Percentiles rank a stretch among this genome's conserved stretches.
Evolutionary conservation across 2,888 invertebrate species (phyloP).

Genomic region (Cataglyphis albicans): DNA sequence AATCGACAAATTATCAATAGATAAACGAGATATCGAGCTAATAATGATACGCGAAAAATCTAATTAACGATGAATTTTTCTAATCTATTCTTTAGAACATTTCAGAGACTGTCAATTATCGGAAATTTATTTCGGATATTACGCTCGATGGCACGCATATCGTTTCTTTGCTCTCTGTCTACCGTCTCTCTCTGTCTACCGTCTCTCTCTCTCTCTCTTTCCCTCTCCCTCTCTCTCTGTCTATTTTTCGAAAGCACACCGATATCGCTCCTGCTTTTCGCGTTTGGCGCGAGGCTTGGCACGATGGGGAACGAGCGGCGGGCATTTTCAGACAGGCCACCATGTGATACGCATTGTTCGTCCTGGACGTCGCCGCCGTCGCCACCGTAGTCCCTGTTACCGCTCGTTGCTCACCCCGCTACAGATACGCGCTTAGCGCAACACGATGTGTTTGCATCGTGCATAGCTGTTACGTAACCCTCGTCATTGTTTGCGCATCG

Average conservation of each 20-base stretch:
- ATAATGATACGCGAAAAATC: neutral
- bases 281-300: conserved; percentile 65
- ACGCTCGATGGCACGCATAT: conserved; percentile 41
- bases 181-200: conserved; percentile 6
- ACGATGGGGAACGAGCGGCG: conserved; percentile 65
- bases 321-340: conserved; percentile 78
- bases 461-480: conserved; percentile 75
- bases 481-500: conserved; percentile 76
- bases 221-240: conserved; percentile 20
- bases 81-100: conserved; percentile 29
- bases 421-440: conserved; percentile 53
- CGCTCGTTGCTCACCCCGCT: conserved; percentile 71
- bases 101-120: conserved; percentile 28
- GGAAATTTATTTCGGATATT: conserved; percentile 54
- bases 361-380: conserved; percentile 75
- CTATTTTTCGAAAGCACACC: conserved; percentile 51
- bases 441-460: conserved; percentile 69
- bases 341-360: conserved; percentile 82
- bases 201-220: neutral
- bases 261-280: conserved; percentile 44
- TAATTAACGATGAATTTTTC: neutral
- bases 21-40: neutral
- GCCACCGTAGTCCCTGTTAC: conserved; percentile 68
- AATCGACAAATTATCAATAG: neutral
- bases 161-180: conserved; percentile 17